A percentile compares a stretch with the other conserved stretches of the same genome.
Evolutionary conservation across 2,113 vertebrate species (phyloP).

Genomic region (Ginglymostoma cirratum): DNA sequence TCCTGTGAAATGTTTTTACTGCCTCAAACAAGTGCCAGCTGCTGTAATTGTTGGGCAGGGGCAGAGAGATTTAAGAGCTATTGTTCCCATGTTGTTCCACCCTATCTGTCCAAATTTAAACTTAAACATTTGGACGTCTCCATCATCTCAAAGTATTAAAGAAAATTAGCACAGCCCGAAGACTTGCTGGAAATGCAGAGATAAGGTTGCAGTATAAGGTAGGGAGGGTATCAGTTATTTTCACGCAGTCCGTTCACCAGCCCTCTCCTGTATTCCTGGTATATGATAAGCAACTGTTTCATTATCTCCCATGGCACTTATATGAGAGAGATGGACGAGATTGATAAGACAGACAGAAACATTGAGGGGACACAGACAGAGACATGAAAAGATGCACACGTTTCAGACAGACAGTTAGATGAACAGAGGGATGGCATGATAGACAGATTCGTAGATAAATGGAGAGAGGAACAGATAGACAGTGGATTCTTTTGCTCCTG

Average conservation of each 20-base stretch:
- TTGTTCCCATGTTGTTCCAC: neutral
- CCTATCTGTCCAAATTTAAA: neutral
- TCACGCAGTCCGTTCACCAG: too few species aligned
- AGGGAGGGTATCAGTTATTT: neutral
- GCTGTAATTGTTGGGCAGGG: too few species aligned
- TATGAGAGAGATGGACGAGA: too few species aligned
- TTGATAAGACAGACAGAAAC: neutral
- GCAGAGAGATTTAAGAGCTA: neutral
- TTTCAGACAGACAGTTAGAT: neutral
- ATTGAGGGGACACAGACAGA: neutral
- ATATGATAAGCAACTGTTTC: too few species aligned
- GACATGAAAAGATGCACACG: neutral
- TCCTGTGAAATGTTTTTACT: too few species aligned
- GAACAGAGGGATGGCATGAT: neutral
- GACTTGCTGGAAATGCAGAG: neutral
- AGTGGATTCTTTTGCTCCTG: neutral
- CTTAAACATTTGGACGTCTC: neutral
- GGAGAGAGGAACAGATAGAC: neutral
- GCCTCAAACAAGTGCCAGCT: too few species aligned
- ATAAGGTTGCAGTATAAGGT: neutral
- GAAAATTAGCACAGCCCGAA: neutral
- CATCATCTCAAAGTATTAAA: too few species aligned
- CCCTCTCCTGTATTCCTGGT: too few species aligned
- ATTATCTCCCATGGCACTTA: too few species aligned
- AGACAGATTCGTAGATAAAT: neutral